These are phyloP conservation scores for Cossypha polioptera DNA, from an alignment of 2,797 vertebrate species.

Conservation along the genomic window DNA sequence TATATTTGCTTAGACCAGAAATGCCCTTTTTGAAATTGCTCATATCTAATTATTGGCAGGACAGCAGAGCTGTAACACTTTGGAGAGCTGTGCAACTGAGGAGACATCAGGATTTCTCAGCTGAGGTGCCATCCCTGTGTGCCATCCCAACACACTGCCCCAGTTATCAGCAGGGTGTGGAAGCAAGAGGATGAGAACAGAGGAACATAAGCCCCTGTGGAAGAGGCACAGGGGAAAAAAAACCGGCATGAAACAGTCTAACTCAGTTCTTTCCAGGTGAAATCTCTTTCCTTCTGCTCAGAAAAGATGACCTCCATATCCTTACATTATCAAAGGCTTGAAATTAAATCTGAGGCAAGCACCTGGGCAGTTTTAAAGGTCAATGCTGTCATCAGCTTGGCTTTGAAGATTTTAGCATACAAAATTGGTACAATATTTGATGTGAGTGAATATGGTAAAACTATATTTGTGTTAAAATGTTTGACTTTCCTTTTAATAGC, in stretches of 20 bases:
- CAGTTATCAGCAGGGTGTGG: accelerated
- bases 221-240: neutral
- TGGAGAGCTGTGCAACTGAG: neutral
- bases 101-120: neutral
- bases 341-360: neutral
- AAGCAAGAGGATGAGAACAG: neutral
- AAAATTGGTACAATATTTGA: slow-evolving; percentile 10
- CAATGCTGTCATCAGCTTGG: neutral
- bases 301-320: neutral
- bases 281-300: neutral
- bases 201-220: neutral
- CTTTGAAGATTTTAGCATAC: neutral
- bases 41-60: accelerated
- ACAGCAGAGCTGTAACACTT: neutral
- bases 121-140: neutral
- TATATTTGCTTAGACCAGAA: neutral
- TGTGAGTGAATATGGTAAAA: neutral
- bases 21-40: neutral
- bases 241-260: neutral
- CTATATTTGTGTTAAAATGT: neutral
- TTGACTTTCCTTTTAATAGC: neutral
- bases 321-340: neutral
- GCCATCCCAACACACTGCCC: accelerated
- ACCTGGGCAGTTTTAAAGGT: neutral
- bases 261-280: neutral